Evolutionary conservation across 2,113 vertebrate species (phyloP), one percentile per base, ranked within the genome.

Genomic region (Zootoca vivipara): DNA sequence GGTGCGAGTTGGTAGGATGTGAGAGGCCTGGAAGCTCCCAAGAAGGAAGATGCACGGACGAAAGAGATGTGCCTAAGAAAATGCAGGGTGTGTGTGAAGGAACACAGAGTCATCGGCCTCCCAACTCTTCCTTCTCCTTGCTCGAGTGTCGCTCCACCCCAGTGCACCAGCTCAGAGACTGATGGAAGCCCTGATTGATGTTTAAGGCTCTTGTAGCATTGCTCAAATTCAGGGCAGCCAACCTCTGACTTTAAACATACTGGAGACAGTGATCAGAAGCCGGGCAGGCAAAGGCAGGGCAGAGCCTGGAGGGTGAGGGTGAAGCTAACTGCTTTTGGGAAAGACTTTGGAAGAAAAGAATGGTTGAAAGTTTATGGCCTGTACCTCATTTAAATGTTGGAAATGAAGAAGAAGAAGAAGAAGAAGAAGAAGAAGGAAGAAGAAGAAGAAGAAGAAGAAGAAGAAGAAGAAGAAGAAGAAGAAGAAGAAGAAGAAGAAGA

Each of bases 71-170:
- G 46, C 35, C 8, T 38, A 2, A 4, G 72, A 77, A 65, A 74
- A 24, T 7, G 40, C 28, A 85, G 72, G 35, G 26, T 8, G 28
- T 26, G 7, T 9, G 4, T 62, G 58, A 22, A 78, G 74, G 73
- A 42, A 40, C 42, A 16, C 26, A 18, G 18, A 56, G 3, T 28
- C 12, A 30, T 30, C 38, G 7, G 62, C 40, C 83, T 75, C 35
- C 3, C 3, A 2, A 10, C 40, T 18, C 74, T 65, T 78, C 16
- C 28, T 40, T 35, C 35, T 65, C 9, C 65, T 30, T 64, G 12
- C 38, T 65, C 22, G 72, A 38, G 22, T 65, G 84, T 85, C 84
- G 22, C 15, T 78, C 84, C 73, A 78, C 84, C 84, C 84, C 74
- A 40, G 40, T 85, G 62, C 58, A n/a, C 35, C 73, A 42, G 58